These are phyloP conservation scores for Lacerta agilis DNA, from an alignment of 2,797 vertebrate species.

Conservation along the genomic window DNA sequence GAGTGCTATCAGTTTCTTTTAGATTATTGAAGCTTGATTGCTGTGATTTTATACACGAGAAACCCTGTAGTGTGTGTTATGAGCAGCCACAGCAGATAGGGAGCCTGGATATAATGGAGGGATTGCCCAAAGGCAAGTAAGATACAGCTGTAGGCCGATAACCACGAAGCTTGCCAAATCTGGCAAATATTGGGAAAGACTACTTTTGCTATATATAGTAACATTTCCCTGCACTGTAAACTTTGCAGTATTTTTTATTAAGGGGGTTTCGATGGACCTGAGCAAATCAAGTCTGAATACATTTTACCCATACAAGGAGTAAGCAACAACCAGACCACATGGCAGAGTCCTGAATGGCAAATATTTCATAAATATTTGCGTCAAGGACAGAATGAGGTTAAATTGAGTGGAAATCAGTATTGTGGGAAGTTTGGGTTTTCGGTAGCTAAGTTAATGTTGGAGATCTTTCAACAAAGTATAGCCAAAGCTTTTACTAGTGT, in stretches of 20 bases:
- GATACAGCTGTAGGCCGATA: constrained; percentile 62
- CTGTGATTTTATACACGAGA: constrained; percentile 63
- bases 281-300: constrained; percentile 73
- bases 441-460: background rate
- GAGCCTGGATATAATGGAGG: constrained; percentile 60
- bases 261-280: constrained; percentile 65
- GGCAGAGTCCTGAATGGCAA: constrained; percentile 37
- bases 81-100: constrained; percentile 56
- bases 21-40: constrained; percentile 82
- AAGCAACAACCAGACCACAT: constrained; percentile 60
- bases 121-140: constrained; percentile 73
- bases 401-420: constrained; percentile 29
- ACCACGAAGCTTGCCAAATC: constrained; percentile 40
- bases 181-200: constrained; percentile 54
- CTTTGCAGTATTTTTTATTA: constrained; percentile 52
- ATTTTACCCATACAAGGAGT: constrained; percentile 63
- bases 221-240: constrained; percentile 29
- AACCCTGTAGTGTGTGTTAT: constrained; percentile 67
- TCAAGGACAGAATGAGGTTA: constrained; percentile 44
- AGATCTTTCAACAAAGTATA: background rate
- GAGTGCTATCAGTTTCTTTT: constrained; percentile 85
- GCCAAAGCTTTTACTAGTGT: constrained; percentile 40
- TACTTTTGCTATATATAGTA: constrained; percentile 68
- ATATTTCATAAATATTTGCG: constrained; percentile 36
- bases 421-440: background rate